Evolutionary conservation across 2,797 vertebrate genomes (phyloP), one percentile per base, ranked within the genome.

Genomic region (Lacerta agilis): DNA sequence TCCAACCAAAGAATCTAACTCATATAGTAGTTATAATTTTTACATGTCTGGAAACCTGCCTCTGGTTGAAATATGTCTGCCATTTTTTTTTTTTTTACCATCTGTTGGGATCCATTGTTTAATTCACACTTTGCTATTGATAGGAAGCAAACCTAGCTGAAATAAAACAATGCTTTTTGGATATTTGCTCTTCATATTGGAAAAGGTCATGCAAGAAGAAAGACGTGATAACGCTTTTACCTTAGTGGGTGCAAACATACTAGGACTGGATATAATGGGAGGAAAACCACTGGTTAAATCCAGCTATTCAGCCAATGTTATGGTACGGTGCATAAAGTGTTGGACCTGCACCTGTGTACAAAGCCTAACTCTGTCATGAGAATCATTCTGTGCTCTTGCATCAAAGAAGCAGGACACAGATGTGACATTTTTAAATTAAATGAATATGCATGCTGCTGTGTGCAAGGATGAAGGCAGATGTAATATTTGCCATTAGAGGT

Each of bases 1-100:
- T 85, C 20, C 73, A 71, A 86, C 89, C 4, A 2, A 79, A 8
- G 3, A 73, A 3, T 20, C 45, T 90, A 4, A 80, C 91, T 90
- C 75, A 11, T 77, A 36, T 86, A 36, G n/a, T 33, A 7, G 8
- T 80, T 27, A 86, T 90, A 91, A 90, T 91, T 92, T 78, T 84
- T 49, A 43, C 29, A 87, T 41, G 36, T 38, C 43, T 17, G 38
- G 15, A 76, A 89, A 83, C 86, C 93, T 90, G 66, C 3, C n/a
- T 92, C 92, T 94, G 66, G 69, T 92, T 92, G 79, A 66, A 64
- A 61, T 87, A 73, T 73, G 10, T 80, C 92, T 90, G 88, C 87
- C 66, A 91, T 5, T 41, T 41, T 90, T 1, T 0, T 15, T 86
- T 92, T 64, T 71, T 82, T 90, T 45, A 67, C 29, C 27, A 11